A percentile compares a stretch with the other conserved stretches of the same genome.
phyloP scores from a whole-genome alignment of 2,888 invertebrate genomes.

The Epinotia nisella region DNA sequence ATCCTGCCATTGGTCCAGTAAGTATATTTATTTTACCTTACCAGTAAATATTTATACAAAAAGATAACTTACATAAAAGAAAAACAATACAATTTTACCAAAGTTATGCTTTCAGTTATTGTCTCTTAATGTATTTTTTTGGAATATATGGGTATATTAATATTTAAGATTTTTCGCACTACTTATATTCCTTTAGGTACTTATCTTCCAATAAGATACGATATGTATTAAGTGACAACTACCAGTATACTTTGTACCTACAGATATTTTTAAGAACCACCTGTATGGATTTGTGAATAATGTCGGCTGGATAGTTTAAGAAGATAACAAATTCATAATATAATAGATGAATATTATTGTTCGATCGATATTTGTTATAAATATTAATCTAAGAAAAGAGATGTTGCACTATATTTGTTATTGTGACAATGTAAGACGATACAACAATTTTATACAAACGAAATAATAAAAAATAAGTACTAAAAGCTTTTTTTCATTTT shows the following conservation, averaged over 20 bases:
- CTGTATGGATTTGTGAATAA: neutral
- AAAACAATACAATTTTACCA: neutral
- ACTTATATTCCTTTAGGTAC: neutral
- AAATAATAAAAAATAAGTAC: slow-evolving; percentile 17
- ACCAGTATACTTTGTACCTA: neutral
- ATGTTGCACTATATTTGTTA: neutral
- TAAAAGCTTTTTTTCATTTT: neutral
- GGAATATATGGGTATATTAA: neutral
- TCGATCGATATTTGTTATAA: neutral
- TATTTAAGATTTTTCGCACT: neutral
- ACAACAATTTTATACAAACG: slow-evolving; percentile 20
- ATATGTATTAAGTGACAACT: neutral
- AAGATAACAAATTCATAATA: neutral
- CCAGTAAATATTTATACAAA: no score
- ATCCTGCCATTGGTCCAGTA: no score
- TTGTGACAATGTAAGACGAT: slow-evolving; percentile 6
- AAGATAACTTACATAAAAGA: neutral
- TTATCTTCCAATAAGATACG: neutral
- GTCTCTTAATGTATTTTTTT: neutral
- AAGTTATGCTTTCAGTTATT: neutral
- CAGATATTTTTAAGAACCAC: neutral
- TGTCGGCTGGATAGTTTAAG: neutral
- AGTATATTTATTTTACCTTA: no score
- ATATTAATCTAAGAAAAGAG: slow-evolving; percentile 3
- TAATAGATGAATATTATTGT: no score